Base-by-base conservation (phyloP, 2,797 vertebrate genomes). In the Sebastes hubbsi region DNA sequence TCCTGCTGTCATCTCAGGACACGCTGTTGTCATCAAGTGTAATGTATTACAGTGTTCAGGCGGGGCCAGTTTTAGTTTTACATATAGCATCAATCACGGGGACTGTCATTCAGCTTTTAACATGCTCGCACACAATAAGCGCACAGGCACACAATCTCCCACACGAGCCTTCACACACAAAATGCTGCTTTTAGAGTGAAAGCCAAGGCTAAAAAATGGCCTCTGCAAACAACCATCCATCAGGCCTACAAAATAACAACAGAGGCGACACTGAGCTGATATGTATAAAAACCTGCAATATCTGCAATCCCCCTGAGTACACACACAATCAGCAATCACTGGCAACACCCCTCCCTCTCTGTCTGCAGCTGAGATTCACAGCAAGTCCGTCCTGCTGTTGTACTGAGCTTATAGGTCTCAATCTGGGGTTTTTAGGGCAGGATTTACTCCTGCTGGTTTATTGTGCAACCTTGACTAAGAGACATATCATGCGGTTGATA, bases 81-180 rank as follows among this genome's bases (percentile, higher is more conserved):
- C 88, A 88, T 91, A 79, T 77, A 75, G 62, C 88, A 92, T 95
- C 90, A 92, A 93, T 95, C 93, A 91, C 24, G 8, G 65, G 32
- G 46, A 38, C 49, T 88, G 92, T 87, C 71, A 34, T 70, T 85
- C 72, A 78, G 83, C 75, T 78, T 92, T 91, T 90, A 90, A 81
- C 86, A 84, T 68, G 34, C 30, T 65, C 22, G 20, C 71, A 77
- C 71, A 67, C 54, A 30, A 59, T 24, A 74, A 22, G 58, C 65
- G 42, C 58, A 61, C 60, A 34, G 3, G 7, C 77, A 67, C 71
- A 68, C 42, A 27, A 8, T 24, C 36, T 32, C 42, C 70, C 62
- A 55, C 49, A 58, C 61, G 11, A 70, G 29, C 42, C 56, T 77
- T 70, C 32, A 67, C 72, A 78, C 83, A 82, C 84, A 75, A 38